Percentiles rank a stretch among this genome's conserved stretches.
phyloP scores from a whole-genome alignment of 1,140 invertebrate species.

The Lepidurus couesii region DNA sequence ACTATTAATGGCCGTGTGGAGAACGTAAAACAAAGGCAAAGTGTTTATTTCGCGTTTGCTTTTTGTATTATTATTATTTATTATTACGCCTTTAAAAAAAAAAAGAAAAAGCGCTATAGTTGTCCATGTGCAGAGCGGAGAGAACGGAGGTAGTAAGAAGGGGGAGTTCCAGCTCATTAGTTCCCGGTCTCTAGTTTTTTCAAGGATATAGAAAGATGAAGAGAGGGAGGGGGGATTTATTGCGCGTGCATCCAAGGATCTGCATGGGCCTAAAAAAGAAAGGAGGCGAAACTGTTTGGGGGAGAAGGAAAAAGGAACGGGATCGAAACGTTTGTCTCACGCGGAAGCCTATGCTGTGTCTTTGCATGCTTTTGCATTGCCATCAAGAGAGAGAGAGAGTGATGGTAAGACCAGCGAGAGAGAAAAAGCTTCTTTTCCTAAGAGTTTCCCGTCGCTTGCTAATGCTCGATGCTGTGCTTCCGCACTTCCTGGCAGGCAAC shows the following conservation, averaged over 20 bases:
- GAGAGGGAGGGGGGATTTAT: not conserved
- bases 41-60: too few relatives aligned
- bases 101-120: not conserved
- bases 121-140: not conserved
- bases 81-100: too few relatives aligned
- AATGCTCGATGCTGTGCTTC: conserved; percentile 8
- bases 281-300: not conserved
- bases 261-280: not conserved
- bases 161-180: conserved; percentile 16
- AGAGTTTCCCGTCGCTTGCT: not conserved
- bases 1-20: too few relatives aligned
- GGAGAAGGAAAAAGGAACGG: not conserved
- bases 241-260: not conserved
- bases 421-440: not conserved
- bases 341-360: not conserved
- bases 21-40: too few relatives aligned
- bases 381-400: not conserved
- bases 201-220: conserved; percentile 21
- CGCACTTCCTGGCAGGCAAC: conserved; percentile 4
- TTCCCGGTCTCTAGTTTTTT: not conserved
- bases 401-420: not conserved
- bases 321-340: not conserved
- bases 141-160: not conserved
- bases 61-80: too few relatives aligned
- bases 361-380: not conserved